Evolutionary conservation across 2,113 vertebrate genomes (phyloP).

Genomic region (Ceyx melanurus): DNA sequence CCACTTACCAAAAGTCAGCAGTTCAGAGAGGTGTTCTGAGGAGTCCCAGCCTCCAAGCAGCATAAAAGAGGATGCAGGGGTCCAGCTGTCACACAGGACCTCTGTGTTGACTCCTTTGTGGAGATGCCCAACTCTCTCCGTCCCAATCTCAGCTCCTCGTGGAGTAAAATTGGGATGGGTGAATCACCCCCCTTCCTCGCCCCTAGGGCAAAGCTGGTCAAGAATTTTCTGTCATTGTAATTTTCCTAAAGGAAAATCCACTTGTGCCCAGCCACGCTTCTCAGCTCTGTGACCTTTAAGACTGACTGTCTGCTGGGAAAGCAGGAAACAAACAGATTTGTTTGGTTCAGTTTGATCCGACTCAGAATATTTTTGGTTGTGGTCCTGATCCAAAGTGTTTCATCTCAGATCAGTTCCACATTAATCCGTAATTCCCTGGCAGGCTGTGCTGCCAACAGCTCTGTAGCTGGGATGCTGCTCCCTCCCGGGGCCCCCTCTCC

Average conservation of each 20-base stretch:
- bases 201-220: not conserved
- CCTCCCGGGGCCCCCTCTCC: not conserved
- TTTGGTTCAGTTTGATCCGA: conserved; percentile 53
- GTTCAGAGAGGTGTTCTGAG: not conserved
- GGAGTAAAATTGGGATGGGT: not conserved
- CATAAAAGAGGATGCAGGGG: not conserved
- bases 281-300: conserved; percentile 61
- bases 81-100: not conserved
- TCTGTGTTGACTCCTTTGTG: not conserved
- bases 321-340: conserved; percentile 62
- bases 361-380: conserved; percentile 30
- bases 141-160: not conserved
- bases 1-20: not conserved
- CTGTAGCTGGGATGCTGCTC: not conserved
- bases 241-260: conserved; percentile 48
- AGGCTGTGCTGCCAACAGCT: not conserved
- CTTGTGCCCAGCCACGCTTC: not conserved
- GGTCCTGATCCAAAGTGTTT: conserved; percentile 46
- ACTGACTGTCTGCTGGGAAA: conserved; percentile 49
- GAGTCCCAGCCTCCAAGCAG: not conserved
- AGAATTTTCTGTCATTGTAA: conserved; percentile 6
- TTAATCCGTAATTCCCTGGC: conserved; percentile 47
- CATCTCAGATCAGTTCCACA: conserved; percentile 58
- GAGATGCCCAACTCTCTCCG: not conserved
- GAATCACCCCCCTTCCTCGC: not conserved